These are phyloP conservation scores for Dryocosmus kuriphilus DNA, from an alignment of 2,888 invertebrate genomes.

Conservation along the genomic window DNA sequence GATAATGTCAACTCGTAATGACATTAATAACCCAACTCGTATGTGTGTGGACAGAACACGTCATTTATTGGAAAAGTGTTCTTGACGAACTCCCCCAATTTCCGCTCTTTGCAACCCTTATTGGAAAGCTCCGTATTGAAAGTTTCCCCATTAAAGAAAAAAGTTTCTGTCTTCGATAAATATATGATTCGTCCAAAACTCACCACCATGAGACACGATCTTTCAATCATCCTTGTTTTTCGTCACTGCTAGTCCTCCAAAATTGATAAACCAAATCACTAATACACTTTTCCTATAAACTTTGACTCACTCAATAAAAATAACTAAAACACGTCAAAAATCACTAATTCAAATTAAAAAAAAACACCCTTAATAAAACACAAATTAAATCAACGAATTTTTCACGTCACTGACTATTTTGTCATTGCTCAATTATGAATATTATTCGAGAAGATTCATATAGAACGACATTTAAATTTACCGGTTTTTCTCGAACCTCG, in stretches of 20 bases:
- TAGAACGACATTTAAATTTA: background rate
- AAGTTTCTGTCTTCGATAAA: constrained; percentile 14
- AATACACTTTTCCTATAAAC: background rate
- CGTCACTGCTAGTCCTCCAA: background rate
- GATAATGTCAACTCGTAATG: background rate
- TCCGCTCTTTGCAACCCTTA: background rate
- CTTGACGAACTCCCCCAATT: constrained; percentile 6
- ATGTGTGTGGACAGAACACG: background rate
- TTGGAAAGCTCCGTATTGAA: background rate
- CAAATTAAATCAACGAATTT: background rate
- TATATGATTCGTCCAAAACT: constrained; percentile 6
- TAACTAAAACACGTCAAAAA: background rate
- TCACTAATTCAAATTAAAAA: background rate
- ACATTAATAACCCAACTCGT: background rate
- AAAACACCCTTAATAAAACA: background rate
- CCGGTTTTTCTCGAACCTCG: constrained; percentile 48
- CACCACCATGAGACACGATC: constrained; percentile 23
- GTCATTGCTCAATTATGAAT: background rate
- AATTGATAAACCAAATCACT: constrained; percentile 28
- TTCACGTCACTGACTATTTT: background rate
- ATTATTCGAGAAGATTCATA: background rate
- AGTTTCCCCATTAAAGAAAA: constrained; percentile 10
- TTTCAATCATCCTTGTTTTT: constrained; percentile 20
- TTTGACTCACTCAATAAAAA: background rate
- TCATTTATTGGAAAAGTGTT: constrained; percentile 1